phyloP scores from a whole-genome alignment of 1,140 invertebrate species.

The Lysiphlebus fabarum region DNA sequence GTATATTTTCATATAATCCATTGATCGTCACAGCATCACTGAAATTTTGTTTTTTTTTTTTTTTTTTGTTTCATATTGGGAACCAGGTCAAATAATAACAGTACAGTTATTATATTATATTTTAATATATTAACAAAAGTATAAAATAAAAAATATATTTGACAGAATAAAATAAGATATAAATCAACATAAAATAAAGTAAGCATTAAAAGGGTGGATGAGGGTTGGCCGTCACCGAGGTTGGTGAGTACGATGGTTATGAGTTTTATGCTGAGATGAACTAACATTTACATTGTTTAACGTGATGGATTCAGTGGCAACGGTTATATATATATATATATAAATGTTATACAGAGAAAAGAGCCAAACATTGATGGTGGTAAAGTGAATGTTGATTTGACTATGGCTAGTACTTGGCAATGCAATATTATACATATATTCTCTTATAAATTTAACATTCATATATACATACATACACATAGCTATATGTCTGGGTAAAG shows the following conservation, averaged over 20 bases:
- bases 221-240: too few relatives aligned
- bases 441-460: too few relatives aligned
- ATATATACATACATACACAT: not conserved
- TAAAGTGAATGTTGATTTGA: not conserved
- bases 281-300: slow-evolving; percentile 57
- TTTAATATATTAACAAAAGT: too few relatives aligned
- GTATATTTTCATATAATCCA: slow-evolving; percentile 40
- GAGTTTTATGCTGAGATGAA: slow-evolving; percentile 51
- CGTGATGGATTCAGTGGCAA: slow-evolving; percentile 51
- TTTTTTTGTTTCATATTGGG: too few relatives aligned
- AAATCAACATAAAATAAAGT: slow-evolving; percentile 5
- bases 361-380: slow-evolving; percentile 43
- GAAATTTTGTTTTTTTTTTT: slow-evolving; percentile 26
- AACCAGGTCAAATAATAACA: slow-evolving; percentile 6
- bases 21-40: slow-evolving; percentile 48
- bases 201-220: slow-evolving; percentile 4
- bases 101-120: slow-evolving; percentile 20
- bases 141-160: not conserved
- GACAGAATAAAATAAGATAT: slow-evolving; percentile 29
- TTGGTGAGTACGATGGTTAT: slow-evolving; percentile 36
- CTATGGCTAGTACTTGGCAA: too few relatives aligned
- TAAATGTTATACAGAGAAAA: not conserved
- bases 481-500: slow-evolving; percentile 33
- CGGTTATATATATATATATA: not conserved
- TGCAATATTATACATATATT: too few relatives aligned